Conservation (phyloP, 2,113 vertebrate species). For the Gorsachius goisagi region DNA sequence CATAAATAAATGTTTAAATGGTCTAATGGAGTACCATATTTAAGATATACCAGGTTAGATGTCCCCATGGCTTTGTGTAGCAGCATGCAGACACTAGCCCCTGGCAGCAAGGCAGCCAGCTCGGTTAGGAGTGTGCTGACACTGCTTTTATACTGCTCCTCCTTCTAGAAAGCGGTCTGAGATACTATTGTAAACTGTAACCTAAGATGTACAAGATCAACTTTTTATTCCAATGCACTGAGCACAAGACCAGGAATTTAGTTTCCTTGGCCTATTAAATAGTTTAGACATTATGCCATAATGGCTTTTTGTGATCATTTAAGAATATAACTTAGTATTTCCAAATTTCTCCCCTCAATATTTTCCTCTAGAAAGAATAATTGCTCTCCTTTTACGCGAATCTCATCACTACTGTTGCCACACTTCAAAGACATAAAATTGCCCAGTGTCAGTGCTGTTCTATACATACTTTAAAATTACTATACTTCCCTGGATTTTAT, state of each 20-base stretch:
- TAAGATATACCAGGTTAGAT: background rate
- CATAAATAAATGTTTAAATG: background rate
- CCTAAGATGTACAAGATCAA: background rate
- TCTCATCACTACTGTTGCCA: background rate
- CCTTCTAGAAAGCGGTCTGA: background rate
- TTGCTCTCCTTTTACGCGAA: background rate
- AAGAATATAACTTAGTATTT: background rate
- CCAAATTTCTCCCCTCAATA: background rate
- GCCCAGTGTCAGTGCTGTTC: rapidly evolving
- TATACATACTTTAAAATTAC: background rate
- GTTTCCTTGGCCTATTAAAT: background rate
- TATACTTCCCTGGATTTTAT: background rate
- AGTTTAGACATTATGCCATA: background rate
- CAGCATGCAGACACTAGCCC: background rate
- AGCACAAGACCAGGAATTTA: background rate
- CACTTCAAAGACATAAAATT: background rate
- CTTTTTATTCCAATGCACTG: background rate
- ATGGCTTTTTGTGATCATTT: background rate
- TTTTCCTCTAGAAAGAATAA: background rate
- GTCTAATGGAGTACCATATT: background rate
- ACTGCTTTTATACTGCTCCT: background rate
- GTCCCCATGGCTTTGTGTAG: background rate
- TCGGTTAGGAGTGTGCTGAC: background rate
- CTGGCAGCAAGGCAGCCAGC: background rate
- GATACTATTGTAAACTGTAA: background rate